These are phyloP conservation scores for Numenius phaeopus DNA, from an alignment of 2,797 vertebrate species.

Conservation along the genomic window DNA sequence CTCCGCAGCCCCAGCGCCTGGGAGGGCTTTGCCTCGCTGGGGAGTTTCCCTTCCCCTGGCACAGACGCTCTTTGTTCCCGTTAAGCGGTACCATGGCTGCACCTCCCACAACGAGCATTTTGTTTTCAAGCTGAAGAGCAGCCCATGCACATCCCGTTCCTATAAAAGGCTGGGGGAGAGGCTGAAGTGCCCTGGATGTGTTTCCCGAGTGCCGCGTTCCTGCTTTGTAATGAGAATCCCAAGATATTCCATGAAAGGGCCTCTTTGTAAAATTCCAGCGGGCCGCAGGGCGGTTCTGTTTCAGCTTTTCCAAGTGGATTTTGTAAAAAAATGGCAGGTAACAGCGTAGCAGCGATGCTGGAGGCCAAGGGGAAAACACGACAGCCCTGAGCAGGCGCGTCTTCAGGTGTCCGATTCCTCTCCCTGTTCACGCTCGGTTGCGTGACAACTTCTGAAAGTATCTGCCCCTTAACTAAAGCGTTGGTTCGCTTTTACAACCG, in stretches of 20 bases:
- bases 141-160: no score
- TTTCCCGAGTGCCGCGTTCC: rapidly evolving
- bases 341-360: rapidly evolving
- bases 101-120: neutral
- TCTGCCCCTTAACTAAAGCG: rapidly evolving
- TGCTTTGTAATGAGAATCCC: no score
- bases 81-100: rapidly evolving
- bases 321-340: no score
- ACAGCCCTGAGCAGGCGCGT: rapidly evolving
- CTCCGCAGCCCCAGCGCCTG: neutral
- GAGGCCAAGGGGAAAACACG: neutral
- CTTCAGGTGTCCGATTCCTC: no score
- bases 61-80: rapidly evolving
- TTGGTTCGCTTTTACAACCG: rapidly evolving
- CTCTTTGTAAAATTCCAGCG: neutral
- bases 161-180: no score
- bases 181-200: rapidly evolving
- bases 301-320: neutral
- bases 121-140: neutral
- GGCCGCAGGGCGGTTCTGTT: neutral
- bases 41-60: neutral
- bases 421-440: neutral
- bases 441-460: neutral
- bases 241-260: no score
- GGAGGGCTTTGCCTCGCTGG: neutral